Base-by-base conservation (phyloP, 2,113 vertebrate species). In the Pao palembangensis region DNA sequence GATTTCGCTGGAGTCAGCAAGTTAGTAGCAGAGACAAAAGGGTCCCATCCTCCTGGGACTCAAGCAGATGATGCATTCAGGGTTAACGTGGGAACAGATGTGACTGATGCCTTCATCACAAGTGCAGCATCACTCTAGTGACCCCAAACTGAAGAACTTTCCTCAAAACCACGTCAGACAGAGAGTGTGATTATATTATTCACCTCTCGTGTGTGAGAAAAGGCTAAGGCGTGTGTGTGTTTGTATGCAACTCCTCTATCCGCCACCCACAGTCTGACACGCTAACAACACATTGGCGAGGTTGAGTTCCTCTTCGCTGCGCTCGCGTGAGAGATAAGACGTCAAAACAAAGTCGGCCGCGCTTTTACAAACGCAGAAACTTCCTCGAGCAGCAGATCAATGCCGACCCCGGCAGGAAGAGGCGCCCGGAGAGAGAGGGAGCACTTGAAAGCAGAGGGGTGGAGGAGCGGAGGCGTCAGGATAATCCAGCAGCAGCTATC, bases 401-500 rank as follows among this genome's bases (percentile, higher is more conserved):
- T 59, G 62, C 31, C 50, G 56, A 73, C 58, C 49, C 21, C 12
- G 15, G 64, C 42, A 18, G 58, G 42, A 61, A 17, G 16, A 31
- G 51, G 25, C 25, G 25, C 43, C 43, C 13, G 51, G 53, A 65
- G 19, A 41, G 2, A 8, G 3, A n/a, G 19, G 38, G 23, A 15
- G 23, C 62, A 41, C 61, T 49, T 51, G 67, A 58, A 64, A 20
- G 58, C 5, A 1, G 38, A 38, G 63, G 54, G 60, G 67, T 54
- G 59, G 61, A 73, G 62, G 76, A 51, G 11, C 58, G 55, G 52
- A 70, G 60, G 55, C 55, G 20, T 67, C 47, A 31, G 61, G 74
- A 71, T 80, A 84, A 86, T 81, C 84, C 68, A 16, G 41, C 51
- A 53, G 31, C 55, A 58, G 61, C 58, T 55, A 41, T 5, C 66